Evolutionary conservation across 2,113 vertebrate genomes (phyloP), one percentile per base, ranked within the genome.

Genomic region (Corvus cornix): DNA sequence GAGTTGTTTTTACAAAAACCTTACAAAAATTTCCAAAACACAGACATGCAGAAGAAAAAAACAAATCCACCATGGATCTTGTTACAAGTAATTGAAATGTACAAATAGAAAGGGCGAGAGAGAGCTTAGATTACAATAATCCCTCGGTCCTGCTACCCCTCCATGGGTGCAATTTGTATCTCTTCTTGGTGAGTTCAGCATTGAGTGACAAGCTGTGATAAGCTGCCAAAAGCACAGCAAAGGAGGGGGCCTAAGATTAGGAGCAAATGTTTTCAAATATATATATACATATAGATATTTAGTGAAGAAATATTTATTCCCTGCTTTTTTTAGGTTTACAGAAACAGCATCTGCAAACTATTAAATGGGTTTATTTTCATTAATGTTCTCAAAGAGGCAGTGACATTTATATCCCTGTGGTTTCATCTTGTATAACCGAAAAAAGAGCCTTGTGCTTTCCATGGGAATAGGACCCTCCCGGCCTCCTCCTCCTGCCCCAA

Each of bases 281-380:
- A 84, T 95, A 95, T 95, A 95, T 51, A 95, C 95, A 95, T 96
- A 97, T 96, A 95, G 79, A 91, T 96, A 89, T 87, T 66, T 62
- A 94, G 59, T 96, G 92, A 95, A 96, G 97, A 94, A 96, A 93
- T 62, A 84, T 19, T 76, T 72, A 93, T 87, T 93, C 68, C 95
- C 94, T 96, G 95, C 92, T 93, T 96, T 96, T 85, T 96, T 95
- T 90, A 84, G 94, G 86, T 90, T 95, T 96, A 91, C 62, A 37
- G 93, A 94, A 92, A 93, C 11, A 13, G 92, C 98, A 98, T 96
- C 96, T 98, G 97, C 87, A 92, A 97, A 95, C 92, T 83, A 98
- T 98, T 98, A 98, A 60, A 95, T 78, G 10, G 44, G 96, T 96
- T 97, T 98, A 96, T 98, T 98, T 98, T 97, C 88, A 96, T 97